Base-by-base conservation (phyloP, 2,888 invertebrate species). In the Morinoia aosen region DNA sequence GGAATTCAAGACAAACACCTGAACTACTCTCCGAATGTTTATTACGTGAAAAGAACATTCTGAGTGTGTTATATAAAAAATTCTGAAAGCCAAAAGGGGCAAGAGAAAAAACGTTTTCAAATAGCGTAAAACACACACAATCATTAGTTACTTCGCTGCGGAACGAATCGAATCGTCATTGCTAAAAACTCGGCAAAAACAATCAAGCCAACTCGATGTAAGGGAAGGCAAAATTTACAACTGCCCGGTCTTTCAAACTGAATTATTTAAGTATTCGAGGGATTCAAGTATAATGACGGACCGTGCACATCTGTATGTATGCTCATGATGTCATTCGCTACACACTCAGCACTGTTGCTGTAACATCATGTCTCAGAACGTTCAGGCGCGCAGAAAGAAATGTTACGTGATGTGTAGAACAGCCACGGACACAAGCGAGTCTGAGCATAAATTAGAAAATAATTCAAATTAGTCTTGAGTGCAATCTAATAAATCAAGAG, bases 401-500 rank as follows among this genome's bases (percentile, higher is more conserved):
- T 5, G 61, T 1, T 8, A 12, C 61, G 61, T 8, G 61, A 5
- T 76, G 33, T 76, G 25, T 39, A 57, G 58, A 19, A 91, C 56
- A 33, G 33, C 25, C 25, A 40, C 56, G 48, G 58, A 25, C 25
- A 48, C 56, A 58, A 40, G 40, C 56, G 95, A 25, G 64, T 19
- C 33, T 12, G 76, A 95, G 95, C 25, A 56, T 58, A 61, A 95
- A 61, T 58, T 25, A 95, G 58, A n/a, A 33, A 95, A 58, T 48
- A 61, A 25, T 56, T 48, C 48, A 64, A 19, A 64, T 56, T 48
- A 57, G 57, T 19, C 5, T 8, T 56, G 40, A 91, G 57, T 56
- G 91, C 19, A 91, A 91, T 76, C 76, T 33, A 76, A 76, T 76
- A 33, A 76, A 76, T 76, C 76, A 76, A 76, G 33, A 76, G 76